Conservation (phyloP, 2,888 invertebrate genomes). For the Agrochola litura region DNA sequence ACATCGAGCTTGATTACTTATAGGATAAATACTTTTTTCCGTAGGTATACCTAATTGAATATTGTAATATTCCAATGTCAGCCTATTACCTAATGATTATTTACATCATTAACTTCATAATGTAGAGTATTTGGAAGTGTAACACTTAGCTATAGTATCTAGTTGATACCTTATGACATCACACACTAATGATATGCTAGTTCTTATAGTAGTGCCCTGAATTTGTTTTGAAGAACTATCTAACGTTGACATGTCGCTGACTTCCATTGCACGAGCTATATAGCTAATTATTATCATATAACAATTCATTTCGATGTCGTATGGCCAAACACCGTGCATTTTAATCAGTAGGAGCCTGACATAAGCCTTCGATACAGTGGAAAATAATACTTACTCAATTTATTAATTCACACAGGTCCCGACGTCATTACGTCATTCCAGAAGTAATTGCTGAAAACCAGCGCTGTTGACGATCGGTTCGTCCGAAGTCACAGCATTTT, state of each 20-base stretch:
- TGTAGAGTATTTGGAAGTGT: not conserved
- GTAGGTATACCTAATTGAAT: not conserved
- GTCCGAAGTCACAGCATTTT: too few species aligned
- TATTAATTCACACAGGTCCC: too few species aligned
- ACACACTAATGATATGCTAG: not conserved
- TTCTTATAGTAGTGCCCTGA: not conserved
- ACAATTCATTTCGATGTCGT: not conserved
- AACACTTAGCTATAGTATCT: not conserved
- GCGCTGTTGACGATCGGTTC: too few species aligned
- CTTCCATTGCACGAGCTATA: not conserved
- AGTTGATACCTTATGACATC: not conserved
- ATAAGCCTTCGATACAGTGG: not conserved
- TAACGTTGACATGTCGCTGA: not conserved
- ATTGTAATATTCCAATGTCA: conserved; percentile 1
- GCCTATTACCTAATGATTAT: not conserved
- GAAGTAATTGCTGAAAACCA: too few species aligned
- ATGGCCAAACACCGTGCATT: not conserved
- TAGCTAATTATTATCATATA: too few species aligned
- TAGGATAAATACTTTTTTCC: too few species aligned
- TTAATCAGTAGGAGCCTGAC: not conserved
- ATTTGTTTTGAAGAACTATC: not conserved
- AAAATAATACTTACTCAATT: too few species aligned
- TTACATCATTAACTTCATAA: not conserved
- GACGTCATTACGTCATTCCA: too few species aligned
- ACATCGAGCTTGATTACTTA: too few species aligned